Base-by-base conservation (phyloP, 2,113 vertebrate species). In the Ondatra zibethicus region DNA sequence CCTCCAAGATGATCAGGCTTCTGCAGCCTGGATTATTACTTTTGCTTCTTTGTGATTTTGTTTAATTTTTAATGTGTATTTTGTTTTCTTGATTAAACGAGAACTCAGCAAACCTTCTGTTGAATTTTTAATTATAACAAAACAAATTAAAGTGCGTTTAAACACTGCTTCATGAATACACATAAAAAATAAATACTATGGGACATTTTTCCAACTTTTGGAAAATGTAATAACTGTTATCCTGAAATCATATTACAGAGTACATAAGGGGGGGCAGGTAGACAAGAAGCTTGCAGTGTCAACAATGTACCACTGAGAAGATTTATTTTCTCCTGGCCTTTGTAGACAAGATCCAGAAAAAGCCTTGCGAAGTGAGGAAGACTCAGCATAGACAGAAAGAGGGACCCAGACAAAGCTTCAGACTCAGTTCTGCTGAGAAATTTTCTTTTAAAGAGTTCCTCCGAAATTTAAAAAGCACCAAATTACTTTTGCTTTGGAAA, bases 61-160 rank as follows among this genome's bases (percentile, higher is more conserved):
- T 70, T 93, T 96, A 55, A 81, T 87, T 92, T 92, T 76, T 84
- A 88, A 87, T 70, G 13, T 45, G 82, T 88, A 55, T 61, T 91
- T 81, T 80, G 50, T 55, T 68, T 89, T 84, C 55, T 96, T 87
- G 31, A 90, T 73, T 65, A 75, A 45, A 89, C 52, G 61, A 86
- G 58, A 84, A 36, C n/a, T 55, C 75, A 78, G 65, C 21, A 92
- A 93, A 29, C 39, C 72, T 23, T 2, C 66, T 94, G 7, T 50
- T 96, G 55, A 92, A 82, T 95, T 91, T 94, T 81, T 87, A 88
- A 84, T 92, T 70, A 11, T 39, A 91, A 82, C 14, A 87, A 92
- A 93, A 82, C 88, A 42, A 85, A 94, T 84, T 39, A 52, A 80
- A 73, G 2, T 81, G 39, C 84, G n/a, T 70, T 96, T 84, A 93